These are phyloP conservation scores for Baccha elongata DNA, from an alignment of 2,888 invertebrate species.

Conservation along the genomic window DNA sequence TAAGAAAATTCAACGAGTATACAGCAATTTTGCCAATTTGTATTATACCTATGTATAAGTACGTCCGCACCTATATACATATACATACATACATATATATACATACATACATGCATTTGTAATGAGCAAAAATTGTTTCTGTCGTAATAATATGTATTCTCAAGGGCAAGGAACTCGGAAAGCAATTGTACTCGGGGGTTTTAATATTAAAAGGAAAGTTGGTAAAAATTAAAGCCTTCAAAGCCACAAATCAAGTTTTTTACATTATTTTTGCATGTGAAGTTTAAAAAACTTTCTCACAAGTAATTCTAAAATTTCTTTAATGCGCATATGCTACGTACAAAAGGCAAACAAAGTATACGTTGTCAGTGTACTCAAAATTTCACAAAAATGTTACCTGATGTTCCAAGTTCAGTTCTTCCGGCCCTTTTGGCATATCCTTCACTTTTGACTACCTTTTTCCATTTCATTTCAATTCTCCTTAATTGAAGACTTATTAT, in stretches of 20 bases:
- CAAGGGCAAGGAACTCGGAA: too few species aligned
- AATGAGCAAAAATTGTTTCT: too few species aligned
- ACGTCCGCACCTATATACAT: too few species aligned
- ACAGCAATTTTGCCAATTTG: too few species aligned
- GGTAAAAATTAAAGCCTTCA: too few species aligned
- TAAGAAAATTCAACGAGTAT: too few species aligned
- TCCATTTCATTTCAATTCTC: constrained; percentile 1
- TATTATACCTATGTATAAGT: too few species aligned
- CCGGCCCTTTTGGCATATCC: constrained; percentile 19
- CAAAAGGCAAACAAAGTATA: background rate
- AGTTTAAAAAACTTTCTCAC: background rate
- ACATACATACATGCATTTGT: too few species aligned
- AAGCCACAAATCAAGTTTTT: background rate
- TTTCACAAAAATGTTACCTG: constrained; percentile 23
- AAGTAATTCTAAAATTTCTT: background rate
- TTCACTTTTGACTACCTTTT: constrained; percentile 22
- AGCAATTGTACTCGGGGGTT: too few species aligned
- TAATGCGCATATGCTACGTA: constrained; percentile 28
- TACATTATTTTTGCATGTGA: background rate
- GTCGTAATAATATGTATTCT: too few species aligned
- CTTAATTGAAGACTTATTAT: constrained; percentile 26
- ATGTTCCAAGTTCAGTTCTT: constrained; percentile 8
- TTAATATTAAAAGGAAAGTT: too few species aligned
- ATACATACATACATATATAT: too few species aligned
- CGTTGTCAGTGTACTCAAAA: background rate